A percentile compares a stretch with the other conserved stretches of the same genome.
Evolutionary conservation across 2,797 vertebrate species (phyloP).

Genomic region (Pseudotriccus pelzelni): DNA sequence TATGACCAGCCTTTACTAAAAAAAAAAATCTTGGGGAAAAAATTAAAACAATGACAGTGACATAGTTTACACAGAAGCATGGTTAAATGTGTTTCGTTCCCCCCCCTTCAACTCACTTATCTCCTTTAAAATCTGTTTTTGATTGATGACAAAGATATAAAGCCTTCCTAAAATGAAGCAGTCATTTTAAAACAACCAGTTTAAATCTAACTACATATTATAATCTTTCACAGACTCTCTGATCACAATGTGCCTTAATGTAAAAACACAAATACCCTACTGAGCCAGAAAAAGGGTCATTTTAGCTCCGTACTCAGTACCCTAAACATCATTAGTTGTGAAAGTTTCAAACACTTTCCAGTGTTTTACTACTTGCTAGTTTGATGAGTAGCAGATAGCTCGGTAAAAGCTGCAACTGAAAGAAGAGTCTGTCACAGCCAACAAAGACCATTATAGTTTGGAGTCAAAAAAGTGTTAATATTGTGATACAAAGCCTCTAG

Average conservation of each 20-base stretch:
- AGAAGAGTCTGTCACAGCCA: background rate
- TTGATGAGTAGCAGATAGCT: background rate
- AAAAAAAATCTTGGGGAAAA: background rate
- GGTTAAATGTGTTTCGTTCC: background rate
- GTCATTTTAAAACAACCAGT: background rate
- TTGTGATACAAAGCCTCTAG: background rate
- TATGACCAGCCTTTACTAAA: background rate
- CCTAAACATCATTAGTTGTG: background rate
- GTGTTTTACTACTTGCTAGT: background rate
- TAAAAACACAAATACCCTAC: background rate
- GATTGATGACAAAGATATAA: background rate
- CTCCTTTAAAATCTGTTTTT: background rate
- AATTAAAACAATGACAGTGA: background rate
- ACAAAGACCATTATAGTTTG: background rate
- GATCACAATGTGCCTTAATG: background rate
- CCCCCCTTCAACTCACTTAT: background rate
- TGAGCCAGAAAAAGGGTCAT: background rate
- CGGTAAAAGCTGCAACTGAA: background rate
- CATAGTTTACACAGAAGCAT: background rate
- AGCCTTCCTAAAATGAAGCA: background rate
- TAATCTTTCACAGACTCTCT: background rate
- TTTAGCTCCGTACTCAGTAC: background rate
- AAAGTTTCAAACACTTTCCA: background rate
- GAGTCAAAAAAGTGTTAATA: background rate
- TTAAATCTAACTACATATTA: background rate